phyloP scores from a whole-genome alignment of 2,797 vertebrate species.

The Crenichthys baileyi region DNA sequence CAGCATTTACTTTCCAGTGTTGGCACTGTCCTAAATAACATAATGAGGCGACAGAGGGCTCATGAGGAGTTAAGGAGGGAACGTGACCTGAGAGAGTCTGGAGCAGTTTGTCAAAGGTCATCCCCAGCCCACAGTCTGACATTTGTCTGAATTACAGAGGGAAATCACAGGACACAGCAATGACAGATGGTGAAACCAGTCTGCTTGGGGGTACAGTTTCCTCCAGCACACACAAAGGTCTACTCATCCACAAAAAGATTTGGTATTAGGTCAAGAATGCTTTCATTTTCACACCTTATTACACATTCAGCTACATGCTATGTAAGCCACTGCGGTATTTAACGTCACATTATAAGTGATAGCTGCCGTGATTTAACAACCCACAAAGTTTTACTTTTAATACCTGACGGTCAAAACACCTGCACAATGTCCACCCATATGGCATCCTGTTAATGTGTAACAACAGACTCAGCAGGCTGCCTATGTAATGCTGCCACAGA shows the following conservation, averaged over 20 bases:
- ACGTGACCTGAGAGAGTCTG: constrained; percentile 42
- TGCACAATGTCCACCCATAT: constrained; percentile 31
- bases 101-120: constrained; percentile 67
- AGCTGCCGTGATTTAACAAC: constrained; percentile 17
- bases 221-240: constrained; percentile 13
- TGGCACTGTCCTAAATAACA: constrained; percentile 31
- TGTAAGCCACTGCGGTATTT: neutral
- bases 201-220: constrained; percentile 51
- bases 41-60: constrained; percentile 39
- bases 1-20: constrained; percentile 22
- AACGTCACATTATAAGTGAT: constrained; percentile 1
- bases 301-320: neutral
- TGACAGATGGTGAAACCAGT: constrained; percentile 71
- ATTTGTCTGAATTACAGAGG: constrained; percentile 75
- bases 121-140: constrained; percentile 64
- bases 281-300: neutral
- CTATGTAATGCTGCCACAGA: constrained; percentile 54
- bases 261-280: neutral
- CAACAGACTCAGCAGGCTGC: constrained; percentile 44
- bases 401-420: constrained; percentile 26
- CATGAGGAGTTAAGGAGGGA: constrained; percentile 17
- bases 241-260: constrained; percentile 11
- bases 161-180: constrained; percentile 68
- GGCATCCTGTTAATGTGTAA: constrained; percentile 28
- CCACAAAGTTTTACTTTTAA: constrained; percentile 7